Base-by-base conservation (phyloP, 30 jellyfish, hydroid and myxozoan genomes). In the Sanderia malayensis region DNA sequence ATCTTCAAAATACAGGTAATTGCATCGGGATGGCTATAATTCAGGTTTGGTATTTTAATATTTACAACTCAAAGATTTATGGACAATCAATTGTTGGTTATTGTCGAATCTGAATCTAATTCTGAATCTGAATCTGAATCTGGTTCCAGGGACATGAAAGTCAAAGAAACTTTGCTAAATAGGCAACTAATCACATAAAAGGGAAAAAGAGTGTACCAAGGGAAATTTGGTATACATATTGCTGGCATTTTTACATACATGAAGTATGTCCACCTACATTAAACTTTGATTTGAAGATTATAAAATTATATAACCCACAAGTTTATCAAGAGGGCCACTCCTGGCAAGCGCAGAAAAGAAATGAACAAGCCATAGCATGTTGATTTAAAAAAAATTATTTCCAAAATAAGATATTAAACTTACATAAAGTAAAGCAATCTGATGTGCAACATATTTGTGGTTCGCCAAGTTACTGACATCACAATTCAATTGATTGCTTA, bases 381-480 rank as follows among this genome's bases (percentile, higher is more conserved):
- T 20, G 22, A 15, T 15, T 27, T 22, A 26, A 1, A 27, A 8
- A 1, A 32, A 1, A 29, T 9, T 7, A 26, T 63, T 8, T 20
- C 28, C 24, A 32, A 8, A 27, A 29, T 26, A 22, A 63, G 27
- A 29, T 2, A 41, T 22, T 58, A 28, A 31, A 58, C 94, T 70
- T 49, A 82, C 94, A 30, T 82, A 82, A 10, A 82, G 74, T 63
- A 82, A 49, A 32, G 94, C 94, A 17, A 72, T 61, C 24, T 82
- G 94, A 63, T 82, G 94, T 4, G 94, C 94, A 44, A 82, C 53
- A 41, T 82, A 82, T 53, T 82, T 82, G 76, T 82, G 94, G 71
- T 71, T 72, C 22, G 21, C 76, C 44, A 82, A 20, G 44, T 82
- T 82, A 68, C 49, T 60, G 11, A 62, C 82, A 63, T 82, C 94